These are phyloP conservation scores for Leucoptera coffeella DNA, from an alignment of 2,888 invertebrate genomes.

Conservation along the genomic window DNA sequence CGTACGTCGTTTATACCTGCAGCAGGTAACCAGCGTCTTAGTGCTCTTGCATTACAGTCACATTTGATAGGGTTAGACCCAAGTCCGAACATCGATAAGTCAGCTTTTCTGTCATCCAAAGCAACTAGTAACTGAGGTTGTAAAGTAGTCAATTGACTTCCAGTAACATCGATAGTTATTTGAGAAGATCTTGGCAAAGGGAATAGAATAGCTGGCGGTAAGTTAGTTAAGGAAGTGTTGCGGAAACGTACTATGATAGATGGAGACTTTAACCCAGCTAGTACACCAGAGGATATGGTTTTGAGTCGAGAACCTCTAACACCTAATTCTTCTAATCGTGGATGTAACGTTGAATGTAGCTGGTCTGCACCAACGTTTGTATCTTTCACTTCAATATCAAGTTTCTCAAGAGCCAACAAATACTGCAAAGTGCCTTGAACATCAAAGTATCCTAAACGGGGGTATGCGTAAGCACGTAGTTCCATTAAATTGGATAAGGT, in stretches of 20 bases:
- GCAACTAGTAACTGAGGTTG: conserved; percentile 74
- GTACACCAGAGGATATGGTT: conserved; percentile 73
- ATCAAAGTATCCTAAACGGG: conserved; percentile 77
- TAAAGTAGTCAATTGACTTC: conserved; percentile 69
- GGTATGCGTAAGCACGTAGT: conserved; percentile 68
- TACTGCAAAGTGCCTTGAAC: conserved; percentile 77
- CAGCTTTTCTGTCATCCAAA: conserved; percentile 74
- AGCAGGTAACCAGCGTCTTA: conserved; percentile 71
- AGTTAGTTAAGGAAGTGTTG: conserved; percentile 70
- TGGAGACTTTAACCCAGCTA: conserved; percentile 74
- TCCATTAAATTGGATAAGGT: conserved; percentile 62
- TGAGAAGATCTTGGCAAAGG: conserved; percentile 82
- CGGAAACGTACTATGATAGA: conserved; percentile 66
- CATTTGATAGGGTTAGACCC: conserved; percentile 77
- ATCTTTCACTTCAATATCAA: conserved; percentile 85
- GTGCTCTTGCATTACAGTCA: conserved; percentile 75
- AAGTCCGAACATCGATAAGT: conserved; percentile 67
- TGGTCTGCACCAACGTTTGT: conserved; percentile 75
- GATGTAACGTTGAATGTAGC: conserved; percentile 71
- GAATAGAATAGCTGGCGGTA: conserved; percentile 79
- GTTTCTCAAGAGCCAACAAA: conserved; percentile 63
- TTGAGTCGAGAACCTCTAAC: conserved; percentile 68
- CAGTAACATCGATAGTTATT: conserved; percentile 70
- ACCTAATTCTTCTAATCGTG: conserved; percentile 67
- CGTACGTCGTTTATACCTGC: conserved; percentile 56